Percentiles rank a stretch among this genome's conserved stretches.
Conservation (phyloP, 2,113 vertebrate species). For the Perca fluviatilis region DNA sequence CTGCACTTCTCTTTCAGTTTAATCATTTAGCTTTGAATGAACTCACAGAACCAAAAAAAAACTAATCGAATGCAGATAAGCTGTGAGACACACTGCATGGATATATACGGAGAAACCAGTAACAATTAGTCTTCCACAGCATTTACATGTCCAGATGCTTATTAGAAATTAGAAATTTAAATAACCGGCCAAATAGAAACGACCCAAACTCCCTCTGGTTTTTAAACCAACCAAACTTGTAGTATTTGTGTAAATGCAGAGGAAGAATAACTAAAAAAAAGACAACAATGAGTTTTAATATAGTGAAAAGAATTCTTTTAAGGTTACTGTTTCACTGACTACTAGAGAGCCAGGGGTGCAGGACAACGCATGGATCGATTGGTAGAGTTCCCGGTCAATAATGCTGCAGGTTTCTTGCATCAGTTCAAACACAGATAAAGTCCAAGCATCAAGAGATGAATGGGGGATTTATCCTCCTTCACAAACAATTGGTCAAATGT, state of each 20-base stretch:
- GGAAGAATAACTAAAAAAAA: conserved; percentile 65
- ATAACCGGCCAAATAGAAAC: conserved; percentile 21
- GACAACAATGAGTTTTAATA: conserved; percentile 35
- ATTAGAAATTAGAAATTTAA: conserved; percentile 23
- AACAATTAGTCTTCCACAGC: conserved; percentile 67
- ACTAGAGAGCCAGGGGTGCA: conserved; percentile 58
- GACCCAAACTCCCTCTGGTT: conserved; percentile 11
- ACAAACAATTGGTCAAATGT: conserved; percentile 87
- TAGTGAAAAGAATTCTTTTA: conserved; percentile 57
- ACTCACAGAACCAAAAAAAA: conserved; percentile 57
- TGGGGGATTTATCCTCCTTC: conserved; percentile 54
- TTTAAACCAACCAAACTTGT: conserved; percentile 30
- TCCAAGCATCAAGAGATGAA: conserved; percentile 49
- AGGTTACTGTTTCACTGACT: conserved; percentile 69
- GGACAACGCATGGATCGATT: conserved; percentile 62
- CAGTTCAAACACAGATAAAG: conserved; percentile 51
- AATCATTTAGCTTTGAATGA: conserved; percentile 63
- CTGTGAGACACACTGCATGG: conserved; percentile 48
- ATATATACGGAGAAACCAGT: conserved; percentile 64
- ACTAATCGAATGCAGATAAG: conserved; percentile 41
- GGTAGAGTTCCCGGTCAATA: conserved; percentile 63
- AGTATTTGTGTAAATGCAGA: conserved; percentile 63
- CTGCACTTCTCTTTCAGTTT: conserved; percentile 55
- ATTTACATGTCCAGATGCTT: conserved; percentile 51
- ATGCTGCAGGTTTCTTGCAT: conserved; percentile 33